These are phyloP conservation scores for Ferdinandea cuprea DNA, from an alignment of 2,888 invertebrate species.

Conservation along the genomic window DNA sequence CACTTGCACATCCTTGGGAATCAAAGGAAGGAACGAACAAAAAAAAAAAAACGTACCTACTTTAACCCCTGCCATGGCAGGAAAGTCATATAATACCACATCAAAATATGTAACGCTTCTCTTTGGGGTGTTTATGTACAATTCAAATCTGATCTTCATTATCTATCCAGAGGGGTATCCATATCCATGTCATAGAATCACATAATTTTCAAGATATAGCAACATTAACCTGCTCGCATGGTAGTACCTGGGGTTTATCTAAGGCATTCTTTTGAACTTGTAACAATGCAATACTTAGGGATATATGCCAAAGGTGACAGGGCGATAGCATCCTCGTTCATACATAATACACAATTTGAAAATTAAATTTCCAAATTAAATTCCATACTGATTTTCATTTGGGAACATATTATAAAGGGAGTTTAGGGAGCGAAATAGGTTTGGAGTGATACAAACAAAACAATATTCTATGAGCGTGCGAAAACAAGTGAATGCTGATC, in stretches of 20 bases:
- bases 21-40: neutral
- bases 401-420: too few relatives aligned
- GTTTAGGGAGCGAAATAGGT: too few relatives aligned
- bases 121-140: constrained; percentile 47
- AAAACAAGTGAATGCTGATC: neutral
- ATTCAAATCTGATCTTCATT: constrained; percentile 50
- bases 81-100: constrained; percentile 56
- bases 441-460: too few relatives aligned
- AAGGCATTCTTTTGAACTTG: neutral
- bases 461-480: neutral
- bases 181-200: constrained; percentile 18
- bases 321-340: neutral
- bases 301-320: neutral
- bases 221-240: constrained; percentile 13
- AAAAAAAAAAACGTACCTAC: neutral
- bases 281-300: constrained; percentile 26
- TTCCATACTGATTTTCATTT: constrained; percentile 30
- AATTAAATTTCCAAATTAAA: constrained; percentile 61
- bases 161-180: constrained; percentile 43
- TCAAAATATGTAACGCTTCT: constrained; percentile 55
- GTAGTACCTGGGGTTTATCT: neutral
- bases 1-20: neutral
- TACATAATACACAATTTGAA: too few relatives aligned
- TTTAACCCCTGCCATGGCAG: neutral
- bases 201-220: constrained; percentile 33